Conservation (phyloP, 2,888 invertebrate species). For the Auanema sp. region DNA sequence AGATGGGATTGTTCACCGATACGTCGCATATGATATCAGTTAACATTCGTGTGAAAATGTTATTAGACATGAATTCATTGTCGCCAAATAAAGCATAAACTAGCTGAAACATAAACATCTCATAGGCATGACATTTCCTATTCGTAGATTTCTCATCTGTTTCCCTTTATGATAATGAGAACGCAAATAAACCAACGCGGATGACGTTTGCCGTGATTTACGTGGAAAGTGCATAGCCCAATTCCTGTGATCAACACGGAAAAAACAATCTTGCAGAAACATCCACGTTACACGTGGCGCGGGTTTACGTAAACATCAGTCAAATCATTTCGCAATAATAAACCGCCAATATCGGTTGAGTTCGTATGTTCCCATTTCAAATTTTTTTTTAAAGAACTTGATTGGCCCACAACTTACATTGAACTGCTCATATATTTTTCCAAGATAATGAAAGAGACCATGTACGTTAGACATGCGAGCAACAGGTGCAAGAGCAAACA, state of each 20-base stretch:
- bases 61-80: slow-evolving; percentile 59
- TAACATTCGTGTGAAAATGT: slow-evolving; percentile 53
- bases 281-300: not conserved
- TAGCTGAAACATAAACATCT: slow-evolving; percentile 29
- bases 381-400: too few species aligned
- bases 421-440: slow-evolving; percentile 47
- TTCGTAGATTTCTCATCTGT: too few species aligned
- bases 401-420: slow-evolving; percentile 25
- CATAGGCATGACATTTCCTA: not conserved
- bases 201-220: too few species aligned
- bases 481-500: slow-evolving; percentile 63
- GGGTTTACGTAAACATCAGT: not conserved
- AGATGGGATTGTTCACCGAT: slow-evolving; percentile 46
- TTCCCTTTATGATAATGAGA: too few species aligned
- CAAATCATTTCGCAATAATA: not conserved
- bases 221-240: too few species aligned
- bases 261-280: too few species aligned
- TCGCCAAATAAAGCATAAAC: slow-evolving; percentile 57
- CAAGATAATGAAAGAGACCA: slow-evolving; percentile 46
- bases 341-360: not conserved
- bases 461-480: slow-evolving; percentile 41
- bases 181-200: too few species aligned
- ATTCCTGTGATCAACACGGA: too few species aligned
- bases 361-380: too few species aligned
- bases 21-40: slow-evolving; percentile 54